Conservation (phyloP, 2,113 vertebrate species). For the Misgurnus anguillicaudatus region DNA sequence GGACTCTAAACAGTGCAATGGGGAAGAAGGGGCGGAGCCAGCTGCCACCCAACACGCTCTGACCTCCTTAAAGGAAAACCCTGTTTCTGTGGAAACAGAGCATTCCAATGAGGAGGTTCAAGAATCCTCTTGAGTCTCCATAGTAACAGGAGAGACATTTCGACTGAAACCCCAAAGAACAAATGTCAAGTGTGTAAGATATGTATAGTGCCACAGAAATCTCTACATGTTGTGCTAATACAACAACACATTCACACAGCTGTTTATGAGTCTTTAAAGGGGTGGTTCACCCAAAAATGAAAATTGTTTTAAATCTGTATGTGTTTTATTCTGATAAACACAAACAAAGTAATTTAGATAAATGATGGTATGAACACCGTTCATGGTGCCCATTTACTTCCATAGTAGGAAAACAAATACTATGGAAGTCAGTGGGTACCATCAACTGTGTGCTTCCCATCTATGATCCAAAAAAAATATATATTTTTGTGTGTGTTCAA, state of each 20-base stretch:
- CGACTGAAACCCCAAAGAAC: neutral
- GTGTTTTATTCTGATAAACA: no score
- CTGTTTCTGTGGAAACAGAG: conserved; percentile 53
- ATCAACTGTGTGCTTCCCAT: no score
- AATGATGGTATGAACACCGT: no score
- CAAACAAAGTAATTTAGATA: no score
- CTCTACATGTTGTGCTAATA: neutral
- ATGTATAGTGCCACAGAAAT: neutral
- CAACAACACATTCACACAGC: neutral
- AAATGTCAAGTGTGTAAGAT: conserved; percentile 5
- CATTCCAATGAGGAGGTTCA: conserved; percentile 24
- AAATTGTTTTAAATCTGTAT: no score
- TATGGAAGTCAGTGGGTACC: no score
- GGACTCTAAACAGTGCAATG: neutral
- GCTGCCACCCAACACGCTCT: neutral
- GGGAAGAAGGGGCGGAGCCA: neutral
- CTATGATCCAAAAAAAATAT: neutral
- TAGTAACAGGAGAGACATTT: conserved; percentile 45
- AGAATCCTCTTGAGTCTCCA: conserved; percentile 33
- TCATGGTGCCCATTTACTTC: no score
- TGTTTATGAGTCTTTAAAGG: no score
- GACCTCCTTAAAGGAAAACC: conserved; percentile 26
- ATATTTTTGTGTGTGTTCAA: neutral
- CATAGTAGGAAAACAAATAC: no score
- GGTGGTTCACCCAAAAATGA: no score